Conservation (phyloP, 2,797 vertebrate genomes). For the Ctenosaura bakeri region DNA sequence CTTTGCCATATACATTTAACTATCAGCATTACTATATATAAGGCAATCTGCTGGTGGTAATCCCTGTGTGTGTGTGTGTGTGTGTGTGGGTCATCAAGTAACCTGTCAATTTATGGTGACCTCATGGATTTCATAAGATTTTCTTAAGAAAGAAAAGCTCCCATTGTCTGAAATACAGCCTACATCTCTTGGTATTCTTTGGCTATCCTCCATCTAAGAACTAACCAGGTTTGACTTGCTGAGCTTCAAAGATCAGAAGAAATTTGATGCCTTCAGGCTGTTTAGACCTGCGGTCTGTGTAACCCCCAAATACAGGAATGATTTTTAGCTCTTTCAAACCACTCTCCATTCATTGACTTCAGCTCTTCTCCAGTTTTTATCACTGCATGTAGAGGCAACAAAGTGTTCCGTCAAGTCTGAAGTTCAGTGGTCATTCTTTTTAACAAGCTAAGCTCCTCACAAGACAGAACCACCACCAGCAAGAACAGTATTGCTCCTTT, state of each 20-base stretch:
- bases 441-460: constrained; percentile 64
- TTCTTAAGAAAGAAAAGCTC: no score
- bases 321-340: not conserved
- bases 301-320: not conserved
- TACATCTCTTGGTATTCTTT: no score
- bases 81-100: no score
- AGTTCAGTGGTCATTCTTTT: constrained; percentile 46
- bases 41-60: not conserved
- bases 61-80: no score
- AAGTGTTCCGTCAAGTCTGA: constrained; percentile 1
- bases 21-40: not conserved
- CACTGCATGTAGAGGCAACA: not conserved
- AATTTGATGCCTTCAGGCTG: no score
- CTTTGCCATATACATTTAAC: not conserved
- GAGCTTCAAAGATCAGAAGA: no score
- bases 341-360: not conserved
- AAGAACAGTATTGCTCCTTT: constrained; percentile 63
- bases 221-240: no score
- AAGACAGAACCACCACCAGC: constrained; percentile 66
- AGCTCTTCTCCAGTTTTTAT: not conserved
- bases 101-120: no score
- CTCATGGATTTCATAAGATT: no score
- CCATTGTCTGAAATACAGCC: no score
- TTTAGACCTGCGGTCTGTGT: not conserved
- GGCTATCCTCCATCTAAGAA: no score